Percentiles rank a stretch among this genome's conserved stretches.
phyloP scores from a whole-genome alignment of 2,888 invertebrate genomes.

The Cheilosia grossa region DNA sequence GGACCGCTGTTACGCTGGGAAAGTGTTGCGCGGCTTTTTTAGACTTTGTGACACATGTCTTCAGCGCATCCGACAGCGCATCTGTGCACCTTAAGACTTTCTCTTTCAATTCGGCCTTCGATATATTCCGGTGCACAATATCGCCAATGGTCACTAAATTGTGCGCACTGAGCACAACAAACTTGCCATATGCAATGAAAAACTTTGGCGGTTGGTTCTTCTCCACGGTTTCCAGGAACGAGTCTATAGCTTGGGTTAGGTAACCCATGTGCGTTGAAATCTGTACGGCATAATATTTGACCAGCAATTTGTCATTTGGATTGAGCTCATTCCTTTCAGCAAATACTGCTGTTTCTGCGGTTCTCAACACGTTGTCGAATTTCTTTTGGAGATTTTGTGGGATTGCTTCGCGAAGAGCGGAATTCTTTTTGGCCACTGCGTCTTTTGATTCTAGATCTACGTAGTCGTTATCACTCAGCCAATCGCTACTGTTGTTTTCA shows the following conservation, averaged over 20 bases:
- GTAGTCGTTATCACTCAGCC: constrained; percentile 95
- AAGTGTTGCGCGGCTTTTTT: constrained; percentile 96
- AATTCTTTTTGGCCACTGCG: constrained; percentile 88
- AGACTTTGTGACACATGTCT: constrained; percentile 92
- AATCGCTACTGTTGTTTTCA: constrained; percentile 83
- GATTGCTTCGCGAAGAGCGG: constrained; percentile 89
- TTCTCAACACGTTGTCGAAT: constrained; percentile 90
- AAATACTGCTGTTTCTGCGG: constrained; percentile 87
- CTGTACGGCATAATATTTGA: constrained; percentile 94
- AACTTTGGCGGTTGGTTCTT: constrained; percentile 96
- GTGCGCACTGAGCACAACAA: constrained; percentile 96
- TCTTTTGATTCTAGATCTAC: constrained; percentile 92
- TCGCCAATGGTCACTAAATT: constrained; percentile 97
- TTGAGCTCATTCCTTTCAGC: constrained; percentile 83
- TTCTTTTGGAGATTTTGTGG: constrained; percentile 89
- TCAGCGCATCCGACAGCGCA: constrained; percentile 91
- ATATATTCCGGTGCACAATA: constrained; percentile 93
- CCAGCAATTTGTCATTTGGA: constrained; percentile 91
- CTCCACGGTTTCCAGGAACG: constrained; percentile 95
- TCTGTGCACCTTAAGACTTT: constrained; percentile 91
- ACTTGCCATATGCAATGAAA: constrained; percentile 96
- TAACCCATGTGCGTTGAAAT: constrained; percentile 93
- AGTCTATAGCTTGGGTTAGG: constrained; percentile 94
- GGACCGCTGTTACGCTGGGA: constrained; percentile 94
- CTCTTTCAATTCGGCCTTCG: constrained; percentile 89